Evolutionary conservation across 2,113 vertebrate genomes (phyloP), one percentile per base, ranked within the genome.

Genomic region (Cebidichthys violaceus): DNA sequence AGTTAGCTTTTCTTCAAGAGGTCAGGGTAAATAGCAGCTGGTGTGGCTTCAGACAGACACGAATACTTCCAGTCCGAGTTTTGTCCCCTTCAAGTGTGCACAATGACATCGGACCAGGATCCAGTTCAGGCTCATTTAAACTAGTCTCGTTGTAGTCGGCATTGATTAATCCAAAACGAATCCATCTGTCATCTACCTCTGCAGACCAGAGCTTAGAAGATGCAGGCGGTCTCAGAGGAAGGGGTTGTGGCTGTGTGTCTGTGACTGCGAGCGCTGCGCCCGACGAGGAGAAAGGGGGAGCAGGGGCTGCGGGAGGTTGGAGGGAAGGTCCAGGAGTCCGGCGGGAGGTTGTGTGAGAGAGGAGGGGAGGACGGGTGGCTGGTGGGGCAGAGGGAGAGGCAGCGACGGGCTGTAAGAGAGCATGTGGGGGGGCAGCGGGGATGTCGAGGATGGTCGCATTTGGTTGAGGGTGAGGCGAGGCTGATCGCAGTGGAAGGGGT

Each of bases 391-490:
- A 0, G 96, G 96, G 50, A 97, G 92, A 9, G 97, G 97, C 79
- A 98, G 93, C 22, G 97, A 98, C 6, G 97, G 87, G 84, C 96
- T 98, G 95, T 97, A 97, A 89, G 97, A 94, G 61, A 94, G 83
- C 88, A 93, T 88, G 68, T 93, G 89, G 2, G 91, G 90, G 10
- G 95, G 95, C 68, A 96, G 94, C 0, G 97, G 97, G 9, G 95
- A 95, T 1, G 94, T 95, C 1, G 97, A 98, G 59, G 91, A 94
- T 1, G 96, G 95, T 37, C 97, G 95, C 96, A 99, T 97, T 95
- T 98, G 97, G 90, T 98, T 98, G 87, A 99, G 95, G 11, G 97
- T 97, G 11, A 96, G 96, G 64, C 97, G 96, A 64, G 95, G 94
- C 86, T 95, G 97, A 76, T 98, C 97, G 1, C 94, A 92, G 83